Evolutionary conservation across 2,888 invertebrate species (phyloP), one percentile per base, ranked within the genome.

Genomic region (Pyrrhia umbra): DNA sequence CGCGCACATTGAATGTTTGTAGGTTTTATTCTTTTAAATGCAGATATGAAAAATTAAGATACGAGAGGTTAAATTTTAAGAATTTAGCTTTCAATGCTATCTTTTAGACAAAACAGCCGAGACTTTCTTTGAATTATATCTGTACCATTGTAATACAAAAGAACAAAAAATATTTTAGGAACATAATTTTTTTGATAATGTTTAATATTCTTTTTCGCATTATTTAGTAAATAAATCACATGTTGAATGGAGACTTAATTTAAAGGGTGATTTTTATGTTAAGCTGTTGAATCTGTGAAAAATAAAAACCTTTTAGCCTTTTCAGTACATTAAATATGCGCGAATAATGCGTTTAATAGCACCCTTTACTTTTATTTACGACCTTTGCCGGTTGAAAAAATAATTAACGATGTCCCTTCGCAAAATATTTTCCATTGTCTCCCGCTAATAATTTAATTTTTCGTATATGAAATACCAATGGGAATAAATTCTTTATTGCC

Each of bases 321-420:
- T 92, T 90, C 91, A 92, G 93, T 92, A 93, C 91, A 94, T 94
- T 93, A 93, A 94, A 93, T 90, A 93, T 93, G 90, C 91, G 92
- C 87, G 90, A 92, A 92, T 93, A 93, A 93, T 93, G 92, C 92
- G 92, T 92, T 94, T 94, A 94, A 94, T 93, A 92, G 93, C 92
- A 92, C 93, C 94, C 92, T 93, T 94, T 91, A 93, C 90, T 86
- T 89, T 92, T 92, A 94, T 94, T 94, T 93, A 94, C 85, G 91
- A 88, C 88, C 89, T 85, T 75, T 86, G 82, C 84, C 85, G 85
- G 86, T 90, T 85, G 84, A 89, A 92, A 93, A 93, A 92, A 92
- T 88, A 91, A 93, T 91, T 91, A 92, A 93, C 90, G 90, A 83
- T 89, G 87, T 87, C 88, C 93, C 86, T 85, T 86, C 69, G 82